Conservation (phyloP, 2,797 vertebrate species). For the Pteronotus mesoamericanus region DNA sequence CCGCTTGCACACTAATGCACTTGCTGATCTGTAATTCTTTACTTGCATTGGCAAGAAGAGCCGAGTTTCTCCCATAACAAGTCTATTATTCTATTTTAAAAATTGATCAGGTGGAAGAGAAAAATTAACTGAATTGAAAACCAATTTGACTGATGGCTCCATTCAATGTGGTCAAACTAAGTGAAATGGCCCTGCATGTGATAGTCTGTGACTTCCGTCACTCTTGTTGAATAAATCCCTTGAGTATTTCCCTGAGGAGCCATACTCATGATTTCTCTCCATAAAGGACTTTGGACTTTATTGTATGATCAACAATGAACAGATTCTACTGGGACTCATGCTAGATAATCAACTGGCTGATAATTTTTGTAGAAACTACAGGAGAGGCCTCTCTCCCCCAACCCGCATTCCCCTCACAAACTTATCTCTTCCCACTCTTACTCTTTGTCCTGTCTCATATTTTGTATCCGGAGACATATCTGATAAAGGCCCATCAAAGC, state of each 20-base stretch:
- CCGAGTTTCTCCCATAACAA: no score
- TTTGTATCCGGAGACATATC: conserved; percentile 69
- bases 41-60: no score
- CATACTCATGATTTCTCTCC: neutral
- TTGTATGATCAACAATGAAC: neutral
- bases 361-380: neutral
- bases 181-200: neutral
- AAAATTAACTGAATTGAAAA: conserved; percentile 3
- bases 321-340: neutral
- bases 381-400: neutral
- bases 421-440: conserved; percentile 18
- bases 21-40: no score
- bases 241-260: neutral
- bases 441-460: conserved; percentile 52
- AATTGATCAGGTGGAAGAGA: neutral
- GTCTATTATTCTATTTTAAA: neutral
- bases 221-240: neutral
- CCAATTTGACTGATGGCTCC: neutral
- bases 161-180: neutral
- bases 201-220: neutral
- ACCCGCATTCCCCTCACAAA: neutral
- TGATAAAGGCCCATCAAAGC: conserved; percentile 73
- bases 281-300: neutral
- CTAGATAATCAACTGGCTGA: neutral
- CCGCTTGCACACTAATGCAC: no score